These are phyloP conservation scores for Cryptotis parvus DNA, from an alignment of 2,113 vertebrate species.

Conservation along the genomic window DNA sequence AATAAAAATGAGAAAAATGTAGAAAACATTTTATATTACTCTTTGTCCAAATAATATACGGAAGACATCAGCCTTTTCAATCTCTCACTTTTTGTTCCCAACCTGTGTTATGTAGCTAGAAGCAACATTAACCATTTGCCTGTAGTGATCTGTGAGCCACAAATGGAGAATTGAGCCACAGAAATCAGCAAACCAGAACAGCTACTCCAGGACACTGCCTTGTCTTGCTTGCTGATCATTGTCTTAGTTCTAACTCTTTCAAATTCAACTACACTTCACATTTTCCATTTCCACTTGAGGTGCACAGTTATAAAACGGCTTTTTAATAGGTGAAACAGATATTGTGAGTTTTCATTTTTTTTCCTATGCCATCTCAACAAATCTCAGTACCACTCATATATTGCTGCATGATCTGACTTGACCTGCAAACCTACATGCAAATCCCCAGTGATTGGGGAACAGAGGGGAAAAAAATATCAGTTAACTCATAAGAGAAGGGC, in stretches of 20 bases:
- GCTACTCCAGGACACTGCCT: neutral
- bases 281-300: neutral
- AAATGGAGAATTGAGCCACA: constrained; percentile 41
- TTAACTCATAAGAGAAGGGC: neutral
- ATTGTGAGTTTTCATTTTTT: constrained; percentile 20
- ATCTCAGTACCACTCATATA: neutral
- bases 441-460: neutral
- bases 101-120: constrained; percentile 46
- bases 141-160: constrained; percentile 30
- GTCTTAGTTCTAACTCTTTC: constrained; percentile 5
- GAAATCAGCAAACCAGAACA: neutral
- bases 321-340: constrained; percentile 21
- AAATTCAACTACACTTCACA: neutral
- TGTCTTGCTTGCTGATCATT: neutral
- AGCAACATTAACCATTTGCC: constrained; percentile 45
- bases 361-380: neutral
- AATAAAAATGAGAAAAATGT: neutral
- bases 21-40: neutral
- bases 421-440: neutral
- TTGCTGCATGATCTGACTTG: neutral
- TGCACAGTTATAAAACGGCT: neutral
- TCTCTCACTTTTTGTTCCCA: constrained; percentile 46
- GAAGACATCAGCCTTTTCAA: neutral
- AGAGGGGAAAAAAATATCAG: neutral
- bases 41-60: neutral